Conservation (phyloP, 2,888 invertebrate genomes). For the Mythimna ferrago region DNA sequence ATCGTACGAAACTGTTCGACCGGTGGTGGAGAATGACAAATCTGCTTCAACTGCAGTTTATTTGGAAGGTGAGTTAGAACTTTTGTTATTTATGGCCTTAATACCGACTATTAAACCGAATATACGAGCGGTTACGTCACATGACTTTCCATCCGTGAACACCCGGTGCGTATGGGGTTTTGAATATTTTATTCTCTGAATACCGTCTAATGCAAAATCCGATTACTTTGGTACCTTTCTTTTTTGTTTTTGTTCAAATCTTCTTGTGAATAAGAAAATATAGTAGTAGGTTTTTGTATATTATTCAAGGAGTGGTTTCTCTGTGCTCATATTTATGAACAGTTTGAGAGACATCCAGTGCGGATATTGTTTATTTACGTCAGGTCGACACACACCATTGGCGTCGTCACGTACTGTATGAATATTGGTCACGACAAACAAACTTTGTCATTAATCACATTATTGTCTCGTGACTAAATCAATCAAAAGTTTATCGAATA, state of each 20-base stretch:
- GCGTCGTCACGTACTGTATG: background rate
- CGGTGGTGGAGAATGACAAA: conserved; percentile 94
- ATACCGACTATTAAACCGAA: conserved; percentile 64
- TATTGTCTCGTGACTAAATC: conserved; percentile 1
- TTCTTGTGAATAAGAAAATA: conserved; percentile 43
- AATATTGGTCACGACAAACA: conserved; percentile 11
- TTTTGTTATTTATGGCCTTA: conserved; percentile 68
- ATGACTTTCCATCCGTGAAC: conserved; percentile 53
- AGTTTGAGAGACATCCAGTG: background rate
- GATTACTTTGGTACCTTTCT: conserved; percentile 38
- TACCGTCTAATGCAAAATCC: conserved; percentile 47
- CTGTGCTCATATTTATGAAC: conserved; percentile 14
- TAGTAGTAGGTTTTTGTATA: conserved; percentile 23
- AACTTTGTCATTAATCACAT: conserved; percentile 23
- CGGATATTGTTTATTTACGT: background rate
- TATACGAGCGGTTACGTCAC: conserved; percentile 59
- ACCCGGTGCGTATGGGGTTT: conserved; percentile 53
- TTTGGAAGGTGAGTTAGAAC: conserved; percentile 93
- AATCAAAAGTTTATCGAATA: conserved; percentile 3
- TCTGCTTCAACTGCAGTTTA: conserved; percentile 93
- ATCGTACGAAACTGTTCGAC: conserved; percentile 93
- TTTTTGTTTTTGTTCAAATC: conserved; percentile 41
- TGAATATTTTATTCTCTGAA: conserved; percentile 59
- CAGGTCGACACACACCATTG: background rate
- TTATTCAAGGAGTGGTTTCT: conserved; percentile 22